phyloP scores from a whole-genome alignment of 2,888 invertebrate genomes.

The Caenorhabditis wallacei region DNA sequence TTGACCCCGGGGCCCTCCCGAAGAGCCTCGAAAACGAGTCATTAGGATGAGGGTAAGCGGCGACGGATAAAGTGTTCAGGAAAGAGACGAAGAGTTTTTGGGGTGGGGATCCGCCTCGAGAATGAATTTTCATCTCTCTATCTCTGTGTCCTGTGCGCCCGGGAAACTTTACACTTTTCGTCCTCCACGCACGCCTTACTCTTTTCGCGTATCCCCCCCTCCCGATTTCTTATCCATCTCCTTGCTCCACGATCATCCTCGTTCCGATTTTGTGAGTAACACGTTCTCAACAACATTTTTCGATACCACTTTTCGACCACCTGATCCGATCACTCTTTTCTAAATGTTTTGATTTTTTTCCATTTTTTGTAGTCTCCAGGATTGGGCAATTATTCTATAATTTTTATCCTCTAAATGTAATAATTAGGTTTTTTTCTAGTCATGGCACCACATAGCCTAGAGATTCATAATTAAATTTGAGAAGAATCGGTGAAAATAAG shows the following conservation, averaged over 20 bases:
- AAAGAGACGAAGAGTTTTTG: constrained; percentile 20
- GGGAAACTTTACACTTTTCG: constrained; percentile 60
- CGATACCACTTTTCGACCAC: constrained; percentile 7
- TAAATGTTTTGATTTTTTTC: neutral
- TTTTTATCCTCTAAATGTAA: no score
- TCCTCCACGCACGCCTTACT: constrained; percentile 53
- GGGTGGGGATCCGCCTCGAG: constrained; percentile 33
- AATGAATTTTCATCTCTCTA: constrained; percentile 25
- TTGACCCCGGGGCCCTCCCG: constrained; percentile 43
- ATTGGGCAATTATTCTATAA: no score
- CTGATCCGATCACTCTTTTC: neutral
- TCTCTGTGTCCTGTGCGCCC: constrained; percentile 41
- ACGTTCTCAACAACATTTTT: constrained; percentile 61
- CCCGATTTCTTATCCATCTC: constrained; percentile 11
- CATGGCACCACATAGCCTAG: neutral
- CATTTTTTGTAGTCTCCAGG: neutral
- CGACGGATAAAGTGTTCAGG: constrained; percentile 45
- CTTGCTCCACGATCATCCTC: constrained; percentile 30
- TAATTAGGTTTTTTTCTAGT: neutral
- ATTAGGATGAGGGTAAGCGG: constrained; percentile 23
- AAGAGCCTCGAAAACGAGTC: constrained; percentile 39
- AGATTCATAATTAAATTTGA: neutral
- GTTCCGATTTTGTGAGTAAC: constrained; percentile 58
- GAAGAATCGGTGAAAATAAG: no score
- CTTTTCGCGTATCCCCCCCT: constrained; percentile 29